Percentiles rank a stretch among this genome's conserved stretches.
Conservation (phyloP, 2,797 vertebrate species). For the Loriculus beryllinus region DNA sequence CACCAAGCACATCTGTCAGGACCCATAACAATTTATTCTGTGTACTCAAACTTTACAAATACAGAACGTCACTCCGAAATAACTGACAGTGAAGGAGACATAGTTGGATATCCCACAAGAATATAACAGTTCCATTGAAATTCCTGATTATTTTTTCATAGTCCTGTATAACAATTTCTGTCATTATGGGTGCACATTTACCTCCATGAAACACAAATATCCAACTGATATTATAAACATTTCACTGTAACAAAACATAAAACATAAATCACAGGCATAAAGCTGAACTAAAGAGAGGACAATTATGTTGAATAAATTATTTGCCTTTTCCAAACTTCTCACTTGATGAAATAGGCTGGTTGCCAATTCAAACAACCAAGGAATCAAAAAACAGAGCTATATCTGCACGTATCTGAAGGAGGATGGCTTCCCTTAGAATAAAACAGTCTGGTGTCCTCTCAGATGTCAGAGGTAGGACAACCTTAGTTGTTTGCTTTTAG, state of each 20-base stretch:
- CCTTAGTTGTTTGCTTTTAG: background rate
- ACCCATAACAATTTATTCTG: background rate
- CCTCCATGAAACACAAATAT: background rate
- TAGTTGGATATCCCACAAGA: background rate
- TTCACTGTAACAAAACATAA: background rate
- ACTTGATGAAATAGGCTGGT: background rate
- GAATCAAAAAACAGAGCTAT: background rate
- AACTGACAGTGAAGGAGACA: background rate
- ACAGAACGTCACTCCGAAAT: background rate
- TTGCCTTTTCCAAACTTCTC: background rate
- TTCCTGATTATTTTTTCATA: background rate
- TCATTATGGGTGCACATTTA: background rate
- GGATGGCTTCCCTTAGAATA: background rate
- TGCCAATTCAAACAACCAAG: background rate
- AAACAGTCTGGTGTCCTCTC: background rate
- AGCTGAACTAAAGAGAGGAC: background rate
- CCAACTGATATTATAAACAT: background rate
- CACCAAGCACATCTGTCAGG: background rate
- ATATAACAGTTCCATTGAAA: background rate
- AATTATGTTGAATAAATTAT: background rate
- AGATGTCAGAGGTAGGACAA: background rate
- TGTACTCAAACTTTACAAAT: background rate
- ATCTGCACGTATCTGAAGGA: background rate
- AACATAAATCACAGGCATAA: background rate
- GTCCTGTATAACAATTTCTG: background rate